Conservation (phyloP, 1,140 invertebrate species). For the Drosophila kanapiae region DNA sequence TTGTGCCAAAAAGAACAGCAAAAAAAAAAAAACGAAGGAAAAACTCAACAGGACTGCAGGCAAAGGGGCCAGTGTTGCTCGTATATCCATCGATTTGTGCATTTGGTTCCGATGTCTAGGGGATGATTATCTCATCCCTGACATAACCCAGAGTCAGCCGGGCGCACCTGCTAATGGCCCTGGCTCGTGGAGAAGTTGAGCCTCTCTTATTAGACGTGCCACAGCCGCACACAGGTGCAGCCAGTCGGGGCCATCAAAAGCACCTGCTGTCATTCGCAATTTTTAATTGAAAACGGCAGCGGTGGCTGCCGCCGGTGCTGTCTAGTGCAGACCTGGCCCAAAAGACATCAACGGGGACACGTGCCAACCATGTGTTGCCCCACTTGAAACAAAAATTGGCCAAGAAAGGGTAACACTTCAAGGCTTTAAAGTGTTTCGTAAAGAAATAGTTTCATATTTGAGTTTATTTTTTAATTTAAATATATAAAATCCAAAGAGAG, state of each 20-base stretch:
- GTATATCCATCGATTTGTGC: conserved; percentile 38
- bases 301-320: conserved; percentile 41
- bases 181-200: conserved; percentile 4
- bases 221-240: conserved; percentile 55
- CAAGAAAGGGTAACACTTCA: background rate
- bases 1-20: conserved; percentile 36
- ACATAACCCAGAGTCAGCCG: conserved; percentile 3
- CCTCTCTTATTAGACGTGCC: conserved; percentile 30
- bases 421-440: background rate
- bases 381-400: background rate
- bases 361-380: conserved; percentile 76
- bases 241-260: conserved; percentile 47
- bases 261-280: conserved; percentile 78
- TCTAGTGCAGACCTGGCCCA: conserved; percentile 59
- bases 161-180: conserved; percentile 26
- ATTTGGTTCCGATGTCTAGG: conserved; percentile 6
- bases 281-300: conserved; percentile 82
- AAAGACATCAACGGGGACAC: conserved; percentile 61
- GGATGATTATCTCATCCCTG: conserved; percentile 6
- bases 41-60: conserved; percentile 38
- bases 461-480: background rate
- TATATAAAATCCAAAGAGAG: background rate
- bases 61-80: conserved; percentile 57
- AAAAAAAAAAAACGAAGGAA: conserved; percentile 3
- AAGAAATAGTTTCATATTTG: background rate